These are phyloP conservation scores for Acleris sparsana DNA, from an alignment of 2,888 invertebrate species.

Conservation along the genomic window DNA sequence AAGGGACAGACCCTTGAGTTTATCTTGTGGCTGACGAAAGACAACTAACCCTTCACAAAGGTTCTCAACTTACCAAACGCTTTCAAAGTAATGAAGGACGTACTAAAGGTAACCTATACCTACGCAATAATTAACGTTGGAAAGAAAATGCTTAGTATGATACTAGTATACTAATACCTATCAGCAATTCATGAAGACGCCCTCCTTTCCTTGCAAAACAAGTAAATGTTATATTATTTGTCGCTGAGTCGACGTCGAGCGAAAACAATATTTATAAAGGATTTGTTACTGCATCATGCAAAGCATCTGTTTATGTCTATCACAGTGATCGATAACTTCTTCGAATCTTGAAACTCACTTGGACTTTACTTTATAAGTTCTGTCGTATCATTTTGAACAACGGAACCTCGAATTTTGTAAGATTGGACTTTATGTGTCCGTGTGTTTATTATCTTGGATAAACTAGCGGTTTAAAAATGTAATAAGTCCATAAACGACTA, in stretches of 20 bases:
- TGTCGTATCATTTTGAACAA: too few relatives aligned
- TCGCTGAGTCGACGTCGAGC: slow-evolving; percentile 44
- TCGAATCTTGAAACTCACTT: neutral
- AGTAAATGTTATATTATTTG: slow-evolving; percentile 58
- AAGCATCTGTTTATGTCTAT: slow-evolving; percentile 36
- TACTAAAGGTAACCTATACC: too few relatives aligned
- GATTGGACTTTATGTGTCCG: too few relatives aligned
- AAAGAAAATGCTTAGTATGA: slow-evolving; percentile 59
- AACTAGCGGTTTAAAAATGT: too few relatives aligned
- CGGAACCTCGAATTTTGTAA: too few relatives aligned
- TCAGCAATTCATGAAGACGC: slow-evolving; percentile 71
- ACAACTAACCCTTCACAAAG: slow-evolving; percentile 11
- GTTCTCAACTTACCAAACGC: slow-evolving; percentile 38
- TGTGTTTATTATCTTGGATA: too few relatives aligned
- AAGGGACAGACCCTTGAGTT: slow-evolving; percentile 15
- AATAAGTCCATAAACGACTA: too few relatives aligned
- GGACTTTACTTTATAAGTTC: neutral
- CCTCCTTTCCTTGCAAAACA: slow-evolving; percentile 51
- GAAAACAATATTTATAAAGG: slow-evolving; percentile 45
- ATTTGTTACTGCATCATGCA: slow-evolving; percentile 34
- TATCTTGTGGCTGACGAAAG: slow-evolving; percentile 9
- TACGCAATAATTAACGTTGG: slow-evolving; percentile 38
- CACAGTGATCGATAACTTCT: slow-evolving; percentile 1
- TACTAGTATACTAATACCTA: slow-evolving; percentile 61
- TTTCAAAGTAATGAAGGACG: neutral